Conservation (phyloP, 2,113 vertebrate genomes). For the Stictonetta naevosa region DNA sequence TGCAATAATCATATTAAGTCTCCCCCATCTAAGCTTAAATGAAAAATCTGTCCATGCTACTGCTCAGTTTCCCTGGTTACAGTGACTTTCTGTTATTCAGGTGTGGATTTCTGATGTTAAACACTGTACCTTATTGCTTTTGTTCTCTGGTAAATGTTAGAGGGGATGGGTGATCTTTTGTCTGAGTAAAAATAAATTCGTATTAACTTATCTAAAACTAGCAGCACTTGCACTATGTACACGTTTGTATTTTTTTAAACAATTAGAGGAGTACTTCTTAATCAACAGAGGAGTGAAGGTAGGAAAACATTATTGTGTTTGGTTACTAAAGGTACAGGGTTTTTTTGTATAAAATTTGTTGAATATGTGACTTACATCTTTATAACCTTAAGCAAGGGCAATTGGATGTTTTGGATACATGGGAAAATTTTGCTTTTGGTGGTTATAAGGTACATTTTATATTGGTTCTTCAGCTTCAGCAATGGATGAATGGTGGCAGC, state of each 20-base stretch:
- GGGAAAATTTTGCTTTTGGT: background rate
- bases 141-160: slow-evolving; percentile 50
- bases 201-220: slow-evolving; percentile 38
- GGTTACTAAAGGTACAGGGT: background rate
- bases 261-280: background rate
- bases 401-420: background rate
- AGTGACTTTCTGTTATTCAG: slow-evolving; percentile 68
- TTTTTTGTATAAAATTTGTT: slow-evolving; percentile 16
- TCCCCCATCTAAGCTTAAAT: background rate
- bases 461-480: background rate
- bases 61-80: slow-evolving; percentile 78
- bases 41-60: slow-evolving; percentile 7
- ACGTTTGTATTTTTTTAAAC: background rate
- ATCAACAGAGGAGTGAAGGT: background rate
- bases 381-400: background rate
- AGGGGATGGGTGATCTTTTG: slow-evolving; percentile 36
- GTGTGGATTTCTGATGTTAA: slow-evolving; percentile 64
- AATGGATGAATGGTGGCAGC: background rate
- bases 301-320: background rate
- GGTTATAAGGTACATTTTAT: background rate
- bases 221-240: background rate
- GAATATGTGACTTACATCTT: background rate
- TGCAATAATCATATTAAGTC: slow-evolving; percentile 2
- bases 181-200: slow-evolving; percentile 31
- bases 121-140: slow-evolving; percentile 51